Evolutionary conservation across 2,888 invertebrate species (phyloP).

Genomic region (Caenorhabditis macrosperma): DNA sequence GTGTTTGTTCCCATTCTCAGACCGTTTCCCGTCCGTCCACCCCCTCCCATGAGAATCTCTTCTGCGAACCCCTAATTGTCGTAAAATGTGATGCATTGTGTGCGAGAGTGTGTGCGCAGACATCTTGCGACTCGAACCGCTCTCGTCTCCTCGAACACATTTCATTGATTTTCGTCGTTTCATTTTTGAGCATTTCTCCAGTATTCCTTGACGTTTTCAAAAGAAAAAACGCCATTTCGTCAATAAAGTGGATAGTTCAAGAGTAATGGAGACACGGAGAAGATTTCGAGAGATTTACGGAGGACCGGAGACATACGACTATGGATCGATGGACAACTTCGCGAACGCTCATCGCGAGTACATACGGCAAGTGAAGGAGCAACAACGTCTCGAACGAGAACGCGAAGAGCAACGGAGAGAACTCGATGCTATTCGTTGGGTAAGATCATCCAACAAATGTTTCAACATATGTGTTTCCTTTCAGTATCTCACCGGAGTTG

Average conservation of each 20-base stretch:
- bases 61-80: constrained; percentile 21
- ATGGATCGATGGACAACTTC: constrained; percentile 28
- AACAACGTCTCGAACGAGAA: not conserved
- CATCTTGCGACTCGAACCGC: not conserved
- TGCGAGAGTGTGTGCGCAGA: constrained; percentile 3
- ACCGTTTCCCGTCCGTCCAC: too few relatives aligned
- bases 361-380: not conserved
- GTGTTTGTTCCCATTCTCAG: too few relatives aligned
- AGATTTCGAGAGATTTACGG: constrained; percentile 20
- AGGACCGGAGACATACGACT: not conserved
- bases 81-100: constrained; percentile 31
- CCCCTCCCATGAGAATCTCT: too few relatives aligned
- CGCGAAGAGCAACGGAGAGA: not conserved
- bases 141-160: not conserved
- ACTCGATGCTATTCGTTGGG: constrained; percentile 2
- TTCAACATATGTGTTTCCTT: not conserved
- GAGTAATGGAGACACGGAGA: not conserved
- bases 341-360: constrained; percentile 38
- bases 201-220: not conserved
- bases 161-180: not conserved
- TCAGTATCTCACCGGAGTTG: too few relatives aligned
- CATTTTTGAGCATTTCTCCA: not conserved
- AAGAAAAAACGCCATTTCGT: not conserved
- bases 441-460: constrained; percentile 1
- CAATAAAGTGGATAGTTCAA: not conserved